Conservation (phyloP, 2,888 invertebrate genomes). For the Atherix ibis region DNA sequence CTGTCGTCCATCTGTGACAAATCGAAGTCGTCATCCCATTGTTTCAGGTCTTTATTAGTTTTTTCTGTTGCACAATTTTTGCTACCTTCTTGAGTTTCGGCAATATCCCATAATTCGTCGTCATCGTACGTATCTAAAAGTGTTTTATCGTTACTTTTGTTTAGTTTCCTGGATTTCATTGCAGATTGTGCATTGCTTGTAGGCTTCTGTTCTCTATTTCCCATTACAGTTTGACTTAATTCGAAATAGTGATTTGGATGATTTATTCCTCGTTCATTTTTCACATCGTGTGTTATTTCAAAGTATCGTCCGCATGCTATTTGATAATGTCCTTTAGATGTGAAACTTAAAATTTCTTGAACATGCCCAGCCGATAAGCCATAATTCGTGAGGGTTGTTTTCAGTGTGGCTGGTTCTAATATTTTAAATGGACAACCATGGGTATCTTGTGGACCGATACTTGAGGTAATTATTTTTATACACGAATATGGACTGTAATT, state of each 20-base stretch:
- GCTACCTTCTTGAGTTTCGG: constrained; percentile 25
- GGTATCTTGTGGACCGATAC: constrained; percentile 51
- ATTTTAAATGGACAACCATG: constrained; percentile 92
- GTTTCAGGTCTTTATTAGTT: neutral
- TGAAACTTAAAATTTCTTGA: constrained; percentile 53
- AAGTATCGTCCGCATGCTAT: constrained; percentile 83
- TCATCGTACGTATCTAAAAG: constrained; percentile 24
- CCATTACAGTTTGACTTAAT: constrained; percentile 50
- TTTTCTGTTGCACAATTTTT: constrained; percentile 6
- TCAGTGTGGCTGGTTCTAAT: constrained; percentile 54
- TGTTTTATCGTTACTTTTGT: neutral
- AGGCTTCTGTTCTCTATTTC: constrained; percentile 17
- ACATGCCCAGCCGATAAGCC: constrained; percentile 47
- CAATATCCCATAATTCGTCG: constrained; percentile 29
- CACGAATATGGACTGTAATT: constrained; percentile 88
- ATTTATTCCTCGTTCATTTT: constrained; percentile 51
- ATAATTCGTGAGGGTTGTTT: constrained; percentile 51
- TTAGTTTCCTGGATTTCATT: constrained; percentile 8
- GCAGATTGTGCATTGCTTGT: neutral
- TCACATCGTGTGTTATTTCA: constrained; percentile 49
- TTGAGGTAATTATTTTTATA: constrained; percentile 67
- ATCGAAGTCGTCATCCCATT: constrained; percentile 10
- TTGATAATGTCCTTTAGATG: constrained; percentile 66
- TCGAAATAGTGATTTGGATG: constrained; percentile 90
- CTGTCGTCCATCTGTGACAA: too few relatives aligned